Conservation (phyloP, 2,113 vertebrate species). For the Peromyscus polionotus region DNA sequence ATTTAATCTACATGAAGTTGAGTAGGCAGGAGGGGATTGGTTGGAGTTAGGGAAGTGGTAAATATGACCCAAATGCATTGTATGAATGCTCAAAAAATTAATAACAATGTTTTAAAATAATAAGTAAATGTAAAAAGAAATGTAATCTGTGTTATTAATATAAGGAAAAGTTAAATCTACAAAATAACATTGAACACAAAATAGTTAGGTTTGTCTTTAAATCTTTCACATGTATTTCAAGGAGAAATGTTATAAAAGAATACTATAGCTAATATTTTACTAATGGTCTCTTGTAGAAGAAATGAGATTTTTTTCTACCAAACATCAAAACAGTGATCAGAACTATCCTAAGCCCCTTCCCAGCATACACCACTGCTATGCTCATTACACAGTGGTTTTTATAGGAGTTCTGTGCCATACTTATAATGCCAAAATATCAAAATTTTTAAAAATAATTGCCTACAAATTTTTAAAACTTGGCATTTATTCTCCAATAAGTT, state of each 20-base stretch:
- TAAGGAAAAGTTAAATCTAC: neutral
- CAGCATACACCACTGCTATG: neutral
- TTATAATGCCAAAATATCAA: neutral
- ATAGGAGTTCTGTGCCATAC: neutral
- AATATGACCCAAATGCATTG: neutral
- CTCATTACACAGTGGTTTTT: neutral
- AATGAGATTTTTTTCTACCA: neutral
- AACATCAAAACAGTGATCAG: neutral
- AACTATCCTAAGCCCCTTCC: neutral
- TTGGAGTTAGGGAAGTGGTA: accelerated
- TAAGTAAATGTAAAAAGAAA: neutral
- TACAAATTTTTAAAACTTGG: neutral
- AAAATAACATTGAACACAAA: neutral
- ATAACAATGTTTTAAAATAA: neutral
- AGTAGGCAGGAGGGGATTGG: neutral
- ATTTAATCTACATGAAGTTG: neutral
- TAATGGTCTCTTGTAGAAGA: neutral
- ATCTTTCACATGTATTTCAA: neutral
- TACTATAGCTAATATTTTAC: neutral
- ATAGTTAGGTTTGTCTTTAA: neutral
- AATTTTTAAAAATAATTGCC: no score
- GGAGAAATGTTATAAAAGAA: neutral
- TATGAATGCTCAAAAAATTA: neutral
- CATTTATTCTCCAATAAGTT: neutral
- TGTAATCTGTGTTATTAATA: neutral